Evolutionary conservation across 2,797 vertebrate genomes (phyloP), one percentile per base, ranked within the genome.

Genomic region (Lepus townsendii): DNA sequence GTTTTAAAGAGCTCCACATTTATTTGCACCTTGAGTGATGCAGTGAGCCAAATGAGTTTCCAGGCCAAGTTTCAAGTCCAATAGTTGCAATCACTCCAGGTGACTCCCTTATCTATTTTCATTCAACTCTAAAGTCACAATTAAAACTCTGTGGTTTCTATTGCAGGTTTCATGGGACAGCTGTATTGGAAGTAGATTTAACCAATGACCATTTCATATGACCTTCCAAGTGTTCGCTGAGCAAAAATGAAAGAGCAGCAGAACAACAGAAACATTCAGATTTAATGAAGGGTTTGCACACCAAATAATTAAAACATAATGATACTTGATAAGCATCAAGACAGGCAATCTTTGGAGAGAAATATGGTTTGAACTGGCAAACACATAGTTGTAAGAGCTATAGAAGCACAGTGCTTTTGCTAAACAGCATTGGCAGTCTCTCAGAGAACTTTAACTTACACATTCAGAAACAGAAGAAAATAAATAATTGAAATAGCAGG

Each of bases 151-250:
- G 35, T 75, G 8, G 5, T 94, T 92, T 60, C 24, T 63, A 85
- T 9, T 77, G 71, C 66, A 66, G 73, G 0, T 90, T 83, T 80
- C 14, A 26, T 19, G 75, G 7, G 78, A 27, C 1, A 4, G 17
- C 66, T 14, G 32, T 54, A 16, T 9, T 32, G 14, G 47, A 88
- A 80, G 24, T 63, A 50, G 8, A 26, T 68, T 94, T 91, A 85
- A 88, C 7, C 22, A 94, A 69, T 75, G 73, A 32, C 54, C 91
- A 93, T 95, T 96, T 90, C 68, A 82, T 30, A 19, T 62, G 79
- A 73, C 57, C 32, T 95, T 92, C 91, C 69, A 95, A 96, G 97
- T 88, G 77, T 22, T 91, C 97, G 32, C 93, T 95, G 72, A 97
- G 63, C 24, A 83, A 88, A 47, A 94, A 95, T 11, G 78, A 88